phyloP scores from a whole-genome alignment of 2,888 invertebrate species.

The Andricus curvator region DNA sequence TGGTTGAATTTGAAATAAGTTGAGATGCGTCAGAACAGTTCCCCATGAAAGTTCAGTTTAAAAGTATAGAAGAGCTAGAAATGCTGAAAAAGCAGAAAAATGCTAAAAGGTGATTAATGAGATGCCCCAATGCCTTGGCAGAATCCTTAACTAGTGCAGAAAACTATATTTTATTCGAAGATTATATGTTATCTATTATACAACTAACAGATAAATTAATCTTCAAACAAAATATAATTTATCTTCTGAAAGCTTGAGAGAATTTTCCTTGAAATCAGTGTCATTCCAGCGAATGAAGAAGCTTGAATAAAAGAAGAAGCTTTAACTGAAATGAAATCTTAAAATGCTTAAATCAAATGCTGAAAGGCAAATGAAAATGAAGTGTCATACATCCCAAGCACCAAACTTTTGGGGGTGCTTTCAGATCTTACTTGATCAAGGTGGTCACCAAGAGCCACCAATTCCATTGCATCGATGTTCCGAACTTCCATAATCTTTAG shows the following conservation, averaged over 20 bases:
- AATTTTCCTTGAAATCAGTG: not conserved
- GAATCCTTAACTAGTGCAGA: not conserved
- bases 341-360: not conserved
- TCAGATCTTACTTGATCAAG: slow-evolving; percentile 89
- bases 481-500: slow-evolving; percentile 87
- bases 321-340: not conserved
- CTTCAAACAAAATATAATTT: not conserved
- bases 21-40: not conserved
- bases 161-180: slow-evolving; percentile 2
- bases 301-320: slow-evolving; percentile 19
- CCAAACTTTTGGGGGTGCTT: slow-evolving; percentile 8
- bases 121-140: not conserved
- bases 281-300: slow-evolving; percentile 29
- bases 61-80: slow-evolving; percentile 20
- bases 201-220: not conserved
- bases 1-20: not conserved
- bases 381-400: not conserved
- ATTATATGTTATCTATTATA: not conserved
- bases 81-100: slow-evolving; percentile 33
- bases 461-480: slow-evolving; percentile 86
- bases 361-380: slow-evolving; percentile 21
- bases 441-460: slow-evolving; percentile 87
- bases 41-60: slow-evolving; percentile 26
- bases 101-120: not conserved
- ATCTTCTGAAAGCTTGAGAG: not conserved